Base-by-base conservation (phyloP, 2,113 vertebrate species). In the Cranoglanis bouderius region DNA sequence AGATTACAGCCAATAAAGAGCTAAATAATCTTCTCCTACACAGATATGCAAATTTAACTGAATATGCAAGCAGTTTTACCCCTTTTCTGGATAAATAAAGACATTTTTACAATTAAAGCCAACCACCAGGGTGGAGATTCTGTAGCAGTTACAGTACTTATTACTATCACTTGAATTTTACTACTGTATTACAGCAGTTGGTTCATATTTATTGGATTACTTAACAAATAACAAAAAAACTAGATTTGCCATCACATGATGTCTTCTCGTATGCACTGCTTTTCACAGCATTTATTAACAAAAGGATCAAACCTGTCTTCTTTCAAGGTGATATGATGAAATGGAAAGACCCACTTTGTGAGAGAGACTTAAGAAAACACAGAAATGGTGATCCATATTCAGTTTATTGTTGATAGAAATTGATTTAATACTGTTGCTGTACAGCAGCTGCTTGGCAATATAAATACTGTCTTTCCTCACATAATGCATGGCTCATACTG, bases 401-500 rank as follows among this genome's bases (percentile, higher is more conserved):
- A 61, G 55, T 88, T 86, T 74, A 43, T 61, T 80, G 53, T 24
- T 80, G 40, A 75, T n/a, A 80, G 40, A 84, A 72, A 88, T 21
- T 2, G 13, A 46, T 87, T 21, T n/a, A 85, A 87, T 21, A 78
- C 67, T 83, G 78, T 74, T 77, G 55, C 26, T 55, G 29, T 89
- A 24, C 49, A 75, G 80, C 53, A 24, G 70, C 77, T 85, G 40
- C 49, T 90, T 87, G 85, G 59, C 74, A 87, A 74, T 40, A 80
- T 89, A 70, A 88, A 90, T 78, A 87, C 81, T 19, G 88, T 83
- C 21, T 18, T 75, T 81, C 6, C 40, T 26, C n/a, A 40, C 16
- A 40, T 38, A n/a, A 67, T 57, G 29, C 51, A 57, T 18, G n/a
- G 80, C 9, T 83, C 40, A 32, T 53, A 6, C 16, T 74, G 63